These are phyloP conservation scores for Leptinotarsa peninsularis DNA, from an alignment of 2,888 invertebrate species.

Conservation along the genomic window DNA sequence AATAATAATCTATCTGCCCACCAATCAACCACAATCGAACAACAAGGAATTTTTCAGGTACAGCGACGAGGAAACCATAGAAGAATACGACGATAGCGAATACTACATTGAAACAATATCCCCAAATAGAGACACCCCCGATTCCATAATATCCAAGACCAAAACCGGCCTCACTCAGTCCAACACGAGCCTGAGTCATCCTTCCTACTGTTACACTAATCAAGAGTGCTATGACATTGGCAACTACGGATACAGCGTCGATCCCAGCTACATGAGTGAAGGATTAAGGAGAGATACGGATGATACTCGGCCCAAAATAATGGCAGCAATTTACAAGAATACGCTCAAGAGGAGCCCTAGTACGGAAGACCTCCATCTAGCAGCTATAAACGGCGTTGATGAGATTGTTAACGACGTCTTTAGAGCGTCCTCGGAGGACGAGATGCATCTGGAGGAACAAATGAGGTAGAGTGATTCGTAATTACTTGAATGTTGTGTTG, in stretches of 20 bases:
- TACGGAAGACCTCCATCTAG: slow-evolving; percentile 49
- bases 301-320: slow-evolving; percentile 76
- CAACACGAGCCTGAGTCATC: slow-evolving; percentile 79
- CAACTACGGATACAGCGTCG: slow-evolving; percentile 76
- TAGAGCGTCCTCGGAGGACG: slow-evolving; percentile 25
- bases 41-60: slow-evolving; percentile 54
- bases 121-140: slow-evolving; percentile 57
- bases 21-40: background rate
- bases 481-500: background rate
- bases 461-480: slow-evolving; percentile 62
- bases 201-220: slow-evolving; percentile 83
- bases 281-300: slow-evolving; percentile 64
- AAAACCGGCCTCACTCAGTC: slow-evolving; percentile 49
- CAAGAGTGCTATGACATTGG: slow-evolving; percentile 83
- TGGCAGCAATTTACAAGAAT: slow-evolving; percentile 78
- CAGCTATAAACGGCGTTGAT: slow-evolving; percentile 59
- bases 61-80: slow-evolving; percentile 61
- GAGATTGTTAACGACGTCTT: slow-evolving; percentile 10
- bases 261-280: slow-evolving; percentile 52
- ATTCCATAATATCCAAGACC: slow-evolving; percentile 65
- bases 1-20: too few relatives aligned
- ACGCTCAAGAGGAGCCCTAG: slow-evolving; percentile 60
- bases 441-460: slow-evolving; percentile 66
- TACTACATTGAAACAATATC: slow-evolving; percentile 61
- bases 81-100: slow-evolving; percentile 59